A percentile compares a stretch with the other conserved stretches of the same genome.
These are phyloP conservation scores for Drosophila formosana DNA, from an alignment of 2,888 invertebrate genomes.

Conservation along the genomic window DNA sequence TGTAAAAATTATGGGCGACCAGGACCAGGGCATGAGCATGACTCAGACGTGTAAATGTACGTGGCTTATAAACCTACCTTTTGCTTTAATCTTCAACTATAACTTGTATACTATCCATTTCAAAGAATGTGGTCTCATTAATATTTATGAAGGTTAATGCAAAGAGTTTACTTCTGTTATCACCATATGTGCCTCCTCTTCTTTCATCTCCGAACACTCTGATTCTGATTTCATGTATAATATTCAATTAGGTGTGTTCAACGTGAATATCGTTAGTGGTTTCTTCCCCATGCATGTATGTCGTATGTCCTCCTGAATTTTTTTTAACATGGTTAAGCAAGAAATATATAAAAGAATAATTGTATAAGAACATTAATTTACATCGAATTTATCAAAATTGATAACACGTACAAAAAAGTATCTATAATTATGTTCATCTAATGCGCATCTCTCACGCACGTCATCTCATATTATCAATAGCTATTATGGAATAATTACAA, in stretches of 20 bases:
- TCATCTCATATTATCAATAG: background rate
- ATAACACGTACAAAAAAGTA: no score
- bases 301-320: conserved; percentile 6
- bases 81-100: background rate
- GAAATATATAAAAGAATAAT: no score
- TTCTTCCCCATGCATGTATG: conserved; percentile 16
- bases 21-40: conserved; percentile 27
- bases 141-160: conserved; percentile 4
- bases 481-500: no score
- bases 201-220: conserved; percentile 5
- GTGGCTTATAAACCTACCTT: conserved; percentile 18
- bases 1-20: conserved; percentile 10
- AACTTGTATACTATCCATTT: conserved; percentile 1
- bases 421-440: background rate
- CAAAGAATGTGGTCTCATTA: conserved; percentile 10
- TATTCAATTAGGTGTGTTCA: background rate
- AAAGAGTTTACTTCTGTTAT: conserved; percentile 6
- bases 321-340: background rate
- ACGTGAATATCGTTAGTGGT: conserved; percentile 1
- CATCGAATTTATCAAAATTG: no score
- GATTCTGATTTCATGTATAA: conserved; percentile 3
- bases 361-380: no score
- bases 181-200: conserved; percentile 10
- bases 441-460: background rate
- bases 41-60: conserved; percentile 18